phyloP scores from a whole-genome alignment of 2,888 invertebrate species.

The Lochmaea capreae region DNA sequence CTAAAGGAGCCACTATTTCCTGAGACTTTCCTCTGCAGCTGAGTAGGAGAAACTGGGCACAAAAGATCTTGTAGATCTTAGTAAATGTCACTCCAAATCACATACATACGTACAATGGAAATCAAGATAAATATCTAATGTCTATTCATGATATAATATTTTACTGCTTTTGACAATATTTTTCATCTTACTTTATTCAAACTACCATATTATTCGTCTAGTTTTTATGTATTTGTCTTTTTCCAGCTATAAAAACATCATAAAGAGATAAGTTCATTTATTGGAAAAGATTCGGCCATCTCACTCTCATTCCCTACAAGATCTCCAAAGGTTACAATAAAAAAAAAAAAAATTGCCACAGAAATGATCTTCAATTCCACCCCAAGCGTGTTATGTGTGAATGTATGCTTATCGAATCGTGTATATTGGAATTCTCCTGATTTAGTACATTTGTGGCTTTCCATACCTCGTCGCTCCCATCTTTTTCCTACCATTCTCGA shows the following conservation, averaged over 20 bases:
- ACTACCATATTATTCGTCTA: background rate
- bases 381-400: conserved; percentile 27
- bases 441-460: conserved; percentile 29
- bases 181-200: background rate
- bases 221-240: background rate
- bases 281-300: conserved; percentile 10
- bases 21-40: too few relatives aligned
- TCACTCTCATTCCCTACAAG: background rate
- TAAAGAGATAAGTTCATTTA: conserved; percentile 12
- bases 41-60: too few relatives aligned
- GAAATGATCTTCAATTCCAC: conserved; percentile 22
- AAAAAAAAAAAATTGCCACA: conserved; percentile 20
- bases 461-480: background rate
- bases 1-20: too few relatives aligned
- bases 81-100: too few relatives aligned
- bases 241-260: conserved; percentile 1
- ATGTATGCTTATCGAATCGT: conserved; percentile 34
- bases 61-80: too few relatives aligned
- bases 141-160: background rate
- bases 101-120: too few relatives aligned
- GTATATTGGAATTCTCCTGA: conserved; percentile 31
- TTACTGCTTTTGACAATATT: background rate
- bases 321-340: conserved; percentile 26
- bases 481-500: conserved; percentile 8
- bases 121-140: background rate